Evolutionary conservation across 2,797 vertebrate genomes (phyloP).

Genomic region (Argentina silus): DNA sequence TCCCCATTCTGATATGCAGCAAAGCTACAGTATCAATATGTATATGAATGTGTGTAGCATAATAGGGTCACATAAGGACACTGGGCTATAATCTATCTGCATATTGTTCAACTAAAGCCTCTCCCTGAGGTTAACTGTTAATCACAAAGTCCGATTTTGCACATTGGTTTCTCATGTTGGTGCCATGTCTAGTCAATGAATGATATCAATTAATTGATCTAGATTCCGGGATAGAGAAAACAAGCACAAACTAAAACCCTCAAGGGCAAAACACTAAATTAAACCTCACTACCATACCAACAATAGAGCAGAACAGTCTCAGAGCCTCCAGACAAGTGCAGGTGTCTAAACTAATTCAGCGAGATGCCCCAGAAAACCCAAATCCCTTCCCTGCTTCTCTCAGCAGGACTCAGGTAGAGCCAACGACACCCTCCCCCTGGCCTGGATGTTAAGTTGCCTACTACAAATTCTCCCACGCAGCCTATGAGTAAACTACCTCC

Average conservation of each 20-base stretch:
- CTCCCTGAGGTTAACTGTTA: neutral
- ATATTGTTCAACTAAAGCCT: neutral
- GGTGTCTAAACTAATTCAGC: conserved; percentile 35
- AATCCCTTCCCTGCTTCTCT: conserved; percentile 54
- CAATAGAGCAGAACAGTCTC: neutral
- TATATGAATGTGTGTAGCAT: neutral
- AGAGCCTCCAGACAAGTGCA: neutral
- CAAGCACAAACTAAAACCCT: neutral
- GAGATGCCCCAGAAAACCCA: conserved; percentile 39
- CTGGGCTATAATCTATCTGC: neutral
- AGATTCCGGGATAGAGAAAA: neutral
- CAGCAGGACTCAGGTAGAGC: conserved; percentile 26
- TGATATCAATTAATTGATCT: neutral
- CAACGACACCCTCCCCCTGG: conserved; percentile 17
- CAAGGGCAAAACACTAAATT: neutral
- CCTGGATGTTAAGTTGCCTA: conserved; percentile 37
- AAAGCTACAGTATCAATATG: neutral
- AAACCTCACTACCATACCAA: neutral
- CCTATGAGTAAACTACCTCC: conserved; percentile 56
- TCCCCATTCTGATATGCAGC: too few species aligned
- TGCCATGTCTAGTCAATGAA: neutral
- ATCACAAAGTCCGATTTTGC: neutral
- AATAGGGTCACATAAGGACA: neutral
- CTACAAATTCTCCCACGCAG: conserved; percentile 57
- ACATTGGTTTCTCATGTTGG: neutral